phyloP scores from a whole-genome alignment of 2,797 vertebrate genomes.

The Periophthalmus magnuspinnatus region DNA sequence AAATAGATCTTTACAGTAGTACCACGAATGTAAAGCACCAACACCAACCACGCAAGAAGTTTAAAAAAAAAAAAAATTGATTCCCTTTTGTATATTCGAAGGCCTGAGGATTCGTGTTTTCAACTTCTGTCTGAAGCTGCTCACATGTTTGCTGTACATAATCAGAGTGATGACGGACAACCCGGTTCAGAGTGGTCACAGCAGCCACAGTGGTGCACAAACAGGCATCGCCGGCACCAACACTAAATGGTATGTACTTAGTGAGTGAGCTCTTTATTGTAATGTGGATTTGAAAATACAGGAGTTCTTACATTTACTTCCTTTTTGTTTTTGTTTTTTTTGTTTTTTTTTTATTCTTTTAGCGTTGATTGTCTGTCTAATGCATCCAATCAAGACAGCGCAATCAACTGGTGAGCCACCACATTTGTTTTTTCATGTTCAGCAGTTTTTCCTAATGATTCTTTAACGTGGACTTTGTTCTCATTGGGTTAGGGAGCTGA shows the following conservation, averaged over 20 bases:
- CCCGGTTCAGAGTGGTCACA: slow-evolving; percentile 65
- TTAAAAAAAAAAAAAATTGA: background rate
- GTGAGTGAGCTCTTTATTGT: background rate
- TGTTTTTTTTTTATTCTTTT: slow-evolving; percentile 19
- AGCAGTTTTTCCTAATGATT: slow-evolving; percentile 5
- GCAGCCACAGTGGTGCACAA: slow-evolving; percentile 39
- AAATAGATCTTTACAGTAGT: background rate
- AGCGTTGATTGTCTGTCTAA: slow-evolving; percentile 85
- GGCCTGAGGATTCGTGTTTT: slow-evolving; percentile 94
- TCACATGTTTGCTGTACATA: slow-evolving; percentile 94
- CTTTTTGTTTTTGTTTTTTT: slow-evolving; percentile 17
- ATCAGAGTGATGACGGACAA: slow-evolving; percentile 91
- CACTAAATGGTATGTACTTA: slow-evolving; percentile 64
- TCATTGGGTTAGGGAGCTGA: slow-evolving; percentile 81
- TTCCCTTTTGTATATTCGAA: slow-evolving; percentile 36
- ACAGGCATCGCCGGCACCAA: slow-evolving; percentile 44
- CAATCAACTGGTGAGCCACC: slow-evolving; percentile 86
- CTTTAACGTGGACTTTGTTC: background rate
- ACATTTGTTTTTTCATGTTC: background rate
- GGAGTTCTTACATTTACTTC: slow-evolving; percentile 6
- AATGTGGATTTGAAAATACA: background rate
- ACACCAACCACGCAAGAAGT: background rate
- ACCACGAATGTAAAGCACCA: background rate
- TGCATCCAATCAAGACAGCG: slow-evolving; percentile 78
- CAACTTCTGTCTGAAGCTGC: slow-evolving; percentile 95